Conservation (phyloP, 2,888 invertebrate genomes). For the Coleophora flavipennella region DNA sequence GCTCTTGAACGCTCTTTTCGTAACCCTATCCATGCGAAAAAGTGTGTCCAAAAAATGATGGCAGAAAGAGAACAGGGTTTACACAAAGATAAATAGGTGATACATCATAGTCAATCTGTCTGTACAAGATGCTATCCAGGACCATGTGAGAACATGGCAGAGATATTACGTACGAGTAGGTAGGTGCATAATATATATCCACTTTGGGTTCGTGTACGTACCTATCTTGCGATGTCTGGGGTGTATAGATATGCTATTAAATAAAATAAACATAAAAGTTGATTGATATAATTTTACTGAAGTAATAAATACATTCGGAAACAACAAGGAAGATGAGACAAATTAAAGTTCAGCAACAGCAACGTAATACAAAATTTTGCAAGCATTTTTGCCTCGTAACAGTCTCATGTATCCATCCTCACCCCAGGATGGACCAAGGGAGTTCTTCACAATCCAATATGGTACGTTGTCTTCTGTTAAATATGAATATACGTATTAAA, state of each 20-base stretch:
- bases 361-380: slow-evolving; percentile 1
- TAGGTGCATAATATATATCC: too few species aligned
- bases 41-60: neutral
- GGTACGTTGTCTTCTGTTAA: slow-evolving; percentile 48
- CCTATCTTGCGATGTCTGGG: too few species aligned
- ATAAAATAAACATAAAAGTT: too few species aligned
- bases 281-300: too few species aligned
- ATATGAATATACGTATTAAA: neutral
- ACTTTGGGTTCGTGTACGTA: too few species aligned
- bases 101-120: slow-evolving; percentile 1
- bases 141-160: neutral
- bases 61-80: neutral
- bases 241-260: too few species aligned
- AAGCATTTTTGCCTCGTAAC: slow-evolving; percentile 82
- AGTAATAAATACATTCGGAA: too few species aligned
- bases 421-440: slow-evolving; percentile 82
- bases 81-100: neutral
- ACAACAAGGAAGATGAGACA: too few species aligned
- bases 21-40: too few species aligned
- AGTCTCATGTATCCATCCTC: slow-evolving; percentile 82
- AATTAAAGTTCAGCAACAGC: neutral
- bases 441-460: slow-evolving; percentile 65
- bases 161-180: neutral
- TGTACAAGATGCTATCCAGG: neutral
- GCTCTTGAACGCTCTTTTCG: neutral